Evolutionary conservation across 2,888 invertebrate species (phyloP), one percentile per base, ranked within the genome.

Genomic region (Iphiclides podalirius): DNA sequence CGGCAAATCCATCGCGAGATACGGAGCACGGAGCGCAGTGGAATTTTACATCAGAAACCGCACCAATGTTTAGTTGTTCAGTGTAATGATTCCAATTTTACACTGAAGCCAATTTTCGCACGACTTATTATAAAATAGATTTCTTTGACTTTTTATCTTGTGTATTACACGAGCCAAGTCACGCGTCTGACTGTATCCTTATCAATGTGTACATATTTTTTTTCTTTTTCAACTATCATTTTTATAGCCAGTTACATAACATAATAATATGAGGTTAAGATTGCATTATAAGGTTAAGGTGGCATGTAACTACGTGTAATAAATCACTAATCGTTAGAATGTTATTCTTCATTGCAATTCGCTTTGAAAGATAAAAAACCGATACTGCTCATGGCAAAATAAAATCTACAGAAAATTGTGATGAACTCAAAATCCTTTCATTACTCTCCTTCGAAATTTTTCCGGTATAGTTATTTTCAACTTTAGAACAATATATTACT

Each of bases 11-110:
- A 58, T 57, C 52, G 16, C 2, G 35, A 40, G 52, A 43, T 43
- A 40, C 53, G 54, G 65, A 66, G 65, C 66, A 40, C 53, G 54
- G 65, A 66, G 65, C 66, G 61, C 61, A 74, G 69, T 71, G 80
- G 74, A 78, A 79, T 72, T 74, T 74, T 76, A 76, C 76, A 61
- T 69, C 59, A 48, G 55, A 53, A 55, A 53, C 53, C 42, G 41
- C 49, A 49, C 31, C 23, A 45, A 52, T 49, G 47, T 44, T 52
- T 31, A 36, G 40, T 49, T 49, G 47, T 44, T 52, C 23, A 36
- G 40, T 49, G 28, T 35, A 39, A 20, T 35, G 14, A 15, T 36
- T 34, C 39, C 38, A 28, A 40, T 35, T 39, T 45, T 28, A 23
- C 7, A 43, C 43, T 43, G 38, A 26, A n/a, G 23, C 17, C 16